Percentiles rank a stretch among this genome's conserved stretches.
phyloP scores from a whole-genome alignment of 2,797 vertebrate species.

The Etheostoma perlongum region DNA sequence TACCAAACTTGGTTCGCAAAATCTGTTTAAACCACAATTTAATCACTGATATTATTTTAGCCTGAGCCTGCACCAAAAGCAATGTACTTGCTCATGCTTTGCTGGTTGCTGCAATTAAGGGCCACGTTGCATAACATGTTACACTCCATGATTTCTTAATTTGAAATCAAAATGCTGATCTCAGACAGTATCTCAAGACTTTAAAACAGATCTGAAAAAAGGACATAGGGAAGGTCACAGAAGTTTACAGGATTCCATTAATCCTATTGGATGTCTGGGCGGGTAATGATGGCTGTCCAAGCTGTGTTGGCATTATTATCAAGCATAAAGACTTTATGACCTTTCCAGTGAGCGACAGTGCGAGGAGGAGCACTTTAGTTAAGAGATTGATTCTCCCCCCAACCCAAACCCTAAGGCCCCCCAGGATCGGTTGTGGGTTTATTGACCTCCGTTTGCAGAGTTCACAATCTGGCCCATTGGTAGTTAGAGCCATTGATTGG shows the following conservation, averaged over 20 bases:
- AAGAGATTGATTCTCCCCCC: slow-evolving; percentile 61
- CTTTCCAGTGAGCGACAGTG: slow-evolving; percentile 66
- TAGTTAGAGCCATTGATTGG: slow-evolving; percentile 75
- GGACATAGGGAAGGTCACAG: slow-evolving; percentile 18
- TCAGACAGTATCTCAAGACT: slow-evolving; percentile 18
- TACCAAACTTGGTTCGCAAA: slow-evolving; percentile 26
- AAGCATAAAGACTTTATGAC: slow-evolving; percentile 63
- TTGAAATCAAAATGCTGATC: slow-evolving; percentile 43
- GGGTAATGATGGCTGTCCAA: slow-evolving; percentile 49
- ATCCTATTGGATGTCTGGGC: slow-evolving; percentile 56
- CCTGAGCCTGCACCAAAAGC: slow-evolving; percentile 4
- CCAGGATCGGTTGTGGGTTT: slow-evolving; percentile 58
- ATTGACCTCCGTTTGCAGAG: slow-evolving; percentile 74
- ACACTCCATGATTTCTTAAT: slow-evolving; percentile 17
- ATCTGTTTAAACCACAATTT: slow-evolving; percentile 1
- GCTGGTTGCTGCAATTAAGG: slow-evolving; percentile 8
- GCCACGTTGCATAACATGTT: slow-evolving; percentile 36
- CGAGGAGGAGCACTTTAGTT: slow-evolving; percentile 47
- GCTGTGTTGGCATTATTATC: slow-evolving; percentile 62
- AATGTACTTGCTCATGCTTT: not conserved
- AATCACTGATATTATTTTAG: slow-evolving; percentile 1
- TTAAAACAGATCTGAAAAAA: slow-evolving; percentile 15
- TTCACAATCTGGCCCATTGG: slow-evolving; percentile 70
- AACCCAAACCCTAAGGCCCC: slow-evolving; percentile 27
- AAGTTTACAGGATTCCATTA: slow-evolving; percentile 61